These are phyloP conservation scores for Ochropleura plecta DNA, from an alignment of 2,888 invertebrate genomes.

Conservation along the genomic window DNA sequence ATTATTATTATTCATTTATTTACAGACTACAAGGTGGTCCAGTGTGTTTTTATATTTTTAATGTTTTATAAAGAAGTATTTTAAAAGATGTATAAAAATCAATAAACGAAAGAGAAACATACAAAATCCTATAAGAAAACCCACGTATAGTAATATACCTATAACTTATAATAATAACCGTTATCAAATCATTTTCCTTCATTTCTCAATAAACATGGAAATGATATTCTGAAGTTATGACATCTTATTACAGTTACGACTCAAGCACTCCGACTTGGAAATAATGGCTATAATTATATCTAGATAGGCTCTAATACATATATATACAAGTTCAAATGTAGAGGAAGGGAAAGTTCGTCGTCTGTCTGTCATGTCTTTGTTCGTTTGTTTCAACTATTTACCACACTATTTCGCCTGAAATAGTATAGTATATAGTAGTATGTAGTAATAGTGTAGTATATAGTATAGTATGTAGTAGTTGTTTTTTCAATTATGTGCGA, in stretches of 20 bases:
- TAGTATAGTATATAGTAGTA: too few species aligned
- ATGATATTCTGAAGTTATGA: slow-evolving; percentile 30
- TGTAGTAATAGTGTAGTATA: too few species aligned
- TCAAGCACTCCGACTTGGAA: slow-evolving; percentile 15
- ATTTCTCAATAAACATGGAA: slow-evolving; percentile 14
- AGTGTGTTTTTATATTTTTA: too few species aligned
- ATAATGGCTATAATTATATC: slow-evolving; percentile 31
- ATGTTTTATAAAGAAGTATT: too few species aligned
- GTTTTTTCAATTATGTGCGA: too few species aligned
- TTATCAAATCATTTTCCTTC: slow-evolving; percentile 10
- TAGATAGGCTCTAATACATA: slow-evolving; percentile 7
- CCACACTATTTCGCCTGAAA: neutral
- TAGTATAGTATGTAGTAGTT: too few species aligned
- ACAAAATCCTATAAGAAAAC: neutral
- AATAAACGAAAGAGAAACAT: too few species aligned
- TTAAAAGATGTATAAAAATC: too few species aligned
- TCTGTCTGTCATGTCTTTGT: slow-evolving; percentile 2
- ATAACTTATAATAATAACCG: neutral
- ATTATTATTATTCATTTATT: too few species aligned
- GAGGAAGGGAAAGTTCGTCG: neutral
- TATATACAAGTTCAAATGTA: neutral
- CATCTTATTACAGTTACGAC: slow-evolving; percentile 9
- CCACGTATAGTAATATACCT: too few species aligned
- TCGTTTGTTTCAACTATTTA: neutral
- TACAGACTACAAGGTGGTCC: too few species aligned